These are phyloP conservation scores for Scaptomyza parva DNA, from an alignment of 2,888 invertebrate genomes.

Conservation along the genomic window DNA sequence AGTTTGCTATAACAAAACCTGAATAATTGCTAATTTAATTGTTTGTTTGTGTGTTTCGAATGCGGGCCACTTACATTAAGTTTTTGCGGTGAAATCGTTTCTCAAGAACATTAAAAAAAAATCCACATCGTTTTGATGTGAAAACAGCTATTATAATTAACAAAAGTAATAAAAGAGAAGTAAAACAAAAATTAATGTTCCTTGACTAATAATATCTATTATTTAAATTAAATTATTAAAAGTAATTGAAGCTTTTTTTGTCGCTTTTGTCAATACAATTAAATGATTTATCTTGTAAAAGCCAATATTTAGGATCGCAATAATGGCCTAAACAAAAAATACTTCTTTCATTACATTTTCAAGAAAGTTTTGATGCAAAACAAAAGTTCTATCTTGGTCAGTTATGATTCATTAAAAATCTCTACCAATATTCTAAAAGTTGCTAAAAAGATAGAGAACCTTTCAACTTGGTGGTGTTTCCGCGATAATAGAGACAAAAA, in stretches of 20 bases:
- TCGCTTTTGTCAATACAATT: no score
- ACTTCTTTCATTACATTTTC: no score
- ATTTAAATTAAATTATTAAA: background rate
- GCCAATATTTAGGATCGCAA: background rate
- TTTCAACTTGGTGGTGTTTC: no score
- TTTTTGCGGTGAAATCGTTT: conserved; percentile 7
- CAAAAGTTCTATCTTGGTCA: no score
- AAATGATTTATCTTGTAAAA: no score
- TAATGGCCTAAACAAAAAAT: background rate
- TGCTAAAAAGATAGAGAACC: no score
- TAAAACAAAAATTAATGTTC: background rate
- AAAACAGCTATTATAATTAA: background rate
- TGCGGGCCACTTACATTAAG: background rate
- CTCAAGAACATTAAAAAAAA: background rate
- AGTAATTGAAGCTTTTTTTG: background rate
- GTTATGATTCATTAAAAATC: no score
- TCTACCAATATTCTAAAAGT: no score
- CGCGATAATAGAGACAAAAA: no score
- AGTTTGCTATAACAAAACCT: conserved; percentile 55
- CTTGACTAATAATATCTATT: background rate
- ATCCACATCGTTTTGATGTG: background rate
- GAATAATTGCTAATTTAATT: conserved; percentile 19
- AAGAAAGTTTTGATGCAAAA: no score
- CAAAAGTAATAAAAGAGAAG: background rate
- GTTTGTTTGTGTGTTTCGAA: background rate